phyloP scores from a whole-genome alignment of 2,888 invertebrate genomes.

The Lottia gigantea region DNA sequence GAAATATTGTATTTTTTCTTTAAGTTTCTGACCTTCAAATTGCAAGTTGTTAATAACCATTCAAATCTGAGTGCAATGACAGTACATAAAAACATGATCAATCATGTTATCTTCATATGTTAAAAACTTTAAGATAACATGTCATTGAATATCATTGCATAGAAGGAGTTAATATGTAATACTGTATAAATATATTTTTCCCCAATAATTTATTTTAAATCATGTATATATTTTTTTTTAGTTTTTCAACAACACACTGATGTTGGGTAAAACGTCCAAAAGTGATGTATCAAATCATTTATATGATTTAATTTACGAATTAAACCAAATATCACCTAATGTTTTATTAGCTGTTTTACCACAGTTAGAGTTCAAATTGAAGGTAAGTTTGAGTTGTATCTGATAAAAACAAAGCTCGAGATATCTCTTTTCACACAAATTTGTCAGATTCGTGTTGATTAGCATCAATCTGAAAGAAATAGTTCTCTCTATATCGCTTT shows the following conservation, averaged over 20 bases:
- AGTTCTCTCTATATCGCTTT: too few species aligned
- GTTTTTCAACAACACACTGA: slow-evolving; percentile 96
- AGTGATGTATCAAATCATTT: slow-evolving; percentile 71
- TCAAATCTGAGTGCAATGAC: too few species aligned
- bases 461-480: not conserved
- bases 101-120: too few species aligned
- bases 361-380: slow-evolving; percentile 89
- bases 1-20: too few species aligned
- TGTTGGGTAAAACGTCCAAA: slow-evolving; percentile 83
- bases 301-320: slow-evolving; percentile 94
- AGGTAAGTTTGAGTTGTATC: slow-evolving; percentile 49
- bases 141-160: too few species aligned
- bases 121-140: too few species aligned
- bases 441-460: not conserved
- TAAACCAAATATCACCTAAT: slow-evolving; percentile 91
- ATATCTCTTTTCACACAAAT: not conserved
- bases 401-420: not conserved
- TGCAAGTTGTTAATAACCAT: too few species aligned
- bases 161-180: too few species aligned
- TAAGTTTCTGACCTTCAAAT: too few species aligned
- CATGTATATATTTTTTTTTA: slow-evolving; percentile 68
- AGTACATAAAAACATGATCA: too few species aligned
- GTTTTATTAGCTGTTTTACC: slow-evolving; percentile 89
- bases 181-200: too few species aligned
- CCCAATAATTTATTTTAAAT: too few species aligned